Base-by-base conservation (phyloP, 2,113 vertebrate genomes). In the Hippocampus abdominalis region DNA sequence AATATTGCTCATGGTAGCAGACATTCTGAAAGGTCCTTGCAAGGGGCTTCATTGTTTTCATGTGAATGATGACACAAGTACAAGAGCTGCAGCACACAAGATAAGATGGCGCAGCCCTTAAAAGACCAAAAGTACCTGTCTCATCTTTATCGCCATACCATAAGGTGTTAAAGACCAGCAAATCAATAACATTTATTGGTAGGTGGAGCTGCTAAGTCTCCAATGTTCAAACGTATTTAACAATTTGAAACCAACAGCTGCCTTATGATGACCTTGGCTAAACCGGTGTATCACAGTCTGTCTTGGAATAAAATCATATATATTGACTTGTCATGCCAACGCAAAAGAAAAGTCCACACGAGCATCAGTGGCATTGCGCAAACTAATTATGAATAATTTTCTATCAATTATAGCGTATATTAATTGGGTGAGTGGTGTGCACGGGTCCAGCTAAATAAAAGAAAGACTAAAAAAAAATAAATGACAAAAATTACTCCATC, bases 51-150 rank as follows among this genome's bases (percentile, higher is more conserved):
- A 66, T 59, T 71, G 68, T 73, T 72, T 20, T 68, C 63, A 64
- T 76, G 53, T 85, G 81, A 84, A 69, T 76, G 81, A 88, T 87
- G 48, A 69, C 70, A 62, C 74, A 71, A 76, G 84, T 83, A 79
- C 66, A 40, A 71, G 71, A 74, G 77, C 78, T 59, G 64, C 59
- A 69, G 69, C 71, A 51, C 40, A 71, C 70, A 56, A 54, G 54
- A 61, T 23, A 63, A 54, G 54, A 64, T 23, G 3, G 49, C 16
- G 44, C 73, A 75, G 66, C 69, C 76, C 79, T 77, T 84, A 75
- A 81, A 81, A 86, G 76, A 85, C 72, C 69, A 80, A 83, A 81
- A 82, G 65, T 40, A 79, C 71, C 69, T 18, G 81, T 65, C 40
- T 44, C 40, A 20, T 76, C 73, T 76, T 82, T 73, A 82, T 80